Evolutionary conservation across 2,797 vertebrate genomes (phyloP).

Genomic region (Typhlichthys eigenmanni): DNA sequence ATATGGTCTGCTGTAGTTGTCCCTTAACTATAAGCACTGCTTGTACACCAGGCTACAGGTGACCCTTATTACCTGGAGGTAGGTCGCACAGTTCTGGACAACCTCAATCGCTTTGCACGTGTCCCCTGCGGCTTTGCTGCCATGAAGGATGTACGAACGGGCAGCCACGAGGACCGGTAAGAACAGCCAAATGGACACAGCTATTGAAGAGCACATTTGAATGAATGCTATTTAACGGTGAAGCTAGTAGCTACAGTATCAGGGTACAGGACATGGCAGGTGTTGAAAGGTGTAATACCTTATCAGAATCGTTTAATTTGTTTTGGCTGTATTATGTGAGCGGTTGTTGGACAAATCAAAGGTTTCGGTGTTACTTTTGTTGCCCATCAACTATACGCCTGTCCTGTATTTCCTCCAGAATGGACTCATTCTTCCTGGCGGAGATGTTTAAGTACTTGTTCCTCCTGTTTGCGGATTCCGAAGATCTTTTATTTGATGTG

Average conservation of each 20-base stretch:
- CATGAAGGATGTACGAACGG: constrained; percentile 98
- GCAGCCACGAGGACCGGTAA: constrained; percentile 98
- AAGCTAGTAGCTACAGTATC: neutral
- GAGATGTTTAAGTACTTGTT: constrained; percentile 99
- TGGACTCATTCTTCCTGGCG: constrained; percentile 98
- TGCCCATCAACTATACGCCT: neutral
- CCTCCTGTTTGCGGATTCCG: constrained; percentile 91
- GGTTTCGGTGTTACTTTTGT: neutral
- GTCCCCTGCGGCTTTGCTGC: constrained; percentile 98
- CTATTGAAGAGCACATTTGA: neutral
- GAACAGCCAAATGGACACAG: constrained; percentile 5
- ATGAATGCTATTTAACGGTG: neutral
- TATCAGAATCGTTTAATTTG: neutral
- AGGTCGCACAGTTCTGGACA: constrained; percentile 95
- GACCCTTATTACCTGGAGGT: constrained; percentile 98
- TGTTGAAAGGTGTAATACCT: neutral
- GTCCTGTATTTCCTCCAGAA: constrained; percentile 70
- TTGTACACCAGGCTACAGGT: constrained; percentile 84
- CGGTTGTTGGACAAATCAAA: constrained; percentile 6
- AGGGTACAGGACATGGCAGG: neutral
- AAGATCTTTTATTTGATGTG: constrained; percentile 92
- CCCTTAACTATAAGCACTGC: neutral
- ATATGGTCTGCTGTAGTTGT: constrained; percentile 5
- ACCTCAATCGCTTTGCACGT: constrained; percentile 96
- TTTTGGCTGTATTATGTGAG: constrained; percentile 1